Evolutionary conservation across 2,113 vertebrate genomes (phyloP).

Genomic region (Oncorhynchus clarkii): DNA sequence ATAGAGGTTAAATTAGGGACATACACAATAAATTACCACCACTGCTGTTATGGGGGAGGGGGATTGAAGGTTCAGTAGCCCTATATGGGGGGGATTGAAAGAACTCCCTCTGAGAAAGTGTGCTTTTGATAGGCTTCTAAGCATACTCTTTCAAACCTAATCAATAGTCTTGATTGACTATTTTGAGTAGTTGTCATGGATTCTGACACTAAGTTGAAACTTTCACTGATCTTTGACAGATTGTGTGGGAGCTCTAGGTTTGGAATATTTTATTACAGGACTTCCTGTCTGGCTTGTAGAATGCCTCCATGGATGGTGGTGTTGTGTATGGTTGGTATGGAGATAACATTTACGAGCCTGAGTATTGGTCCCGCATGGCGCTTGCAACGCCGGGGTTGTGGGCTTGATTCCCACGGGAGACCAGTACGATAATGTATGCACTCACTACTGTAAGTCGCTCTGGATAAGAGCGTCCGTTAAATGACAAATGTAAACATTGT

Average conservation of each 20-base stretch:
- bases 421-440: no score
- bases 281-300: slow-evolving; percentile 8
- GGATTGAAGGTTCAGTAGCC: slow-evolving; percentile 8
- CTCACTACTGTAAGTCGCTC: no score
- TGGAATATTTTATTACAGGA: background rate
- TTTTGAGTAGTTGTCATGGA: background rate
- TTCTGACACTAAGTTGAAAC: background rate
- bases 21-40: slow-evolving; percentile 14
- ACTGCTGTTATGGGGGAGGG: background rate
- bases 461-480: no score
- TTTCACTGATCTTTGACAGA: no score
- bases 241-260: background rate
- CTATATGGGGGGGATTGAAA: slow-evolving; percentile 36
- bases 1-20: slow-evolving; percentile 31
- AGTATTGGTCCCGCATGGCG: no score
- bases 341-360: background rate
- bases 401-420: no score
- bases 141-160: background rate
- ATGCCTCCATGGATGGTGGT: background rate
- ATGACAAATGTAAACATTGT: no score
- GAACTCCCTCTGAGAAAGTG: background rate
- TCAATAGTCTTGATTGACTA: no score
- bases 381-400: no score
- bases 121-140: background rate
- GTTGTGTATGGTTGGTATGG: background rate